phyloP scores from a whole-genome alignment of 2,113 vertebrate species.

The Otocyon megalotis region DNA sequence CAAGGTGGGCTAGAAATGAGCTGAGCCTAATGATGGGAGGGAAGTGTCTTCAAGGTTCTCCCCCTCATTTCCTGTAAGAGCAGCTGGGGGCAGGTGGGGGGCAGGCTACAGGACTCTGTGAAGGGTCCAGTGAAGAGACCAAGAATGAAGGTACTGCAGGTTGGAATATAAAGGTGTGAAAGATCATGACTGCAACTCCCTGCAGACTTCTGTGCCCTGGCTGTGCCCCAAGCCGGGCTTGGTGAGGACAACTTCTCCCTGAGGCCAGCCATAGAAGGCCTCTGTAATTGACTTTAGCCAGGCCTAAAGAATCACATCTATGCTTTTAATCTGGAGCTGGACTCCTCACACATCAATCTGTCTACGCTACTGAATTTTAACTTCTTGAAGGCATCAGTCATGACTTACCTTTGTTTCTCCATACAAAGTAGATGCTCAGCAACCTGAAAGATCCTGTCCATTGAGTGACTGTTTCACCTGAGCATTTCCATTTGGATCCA shows the following conservation, averaged over 20 bases:
- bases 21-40: background rate
- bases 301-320: background rate
- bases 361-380: background rate
- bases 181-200: background rate
- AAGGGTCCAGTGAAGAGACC: background rate
- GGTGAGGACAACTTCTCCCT: background rate
- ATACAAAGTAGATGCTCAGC: background rate
- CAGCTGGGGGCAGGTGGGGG: too few relatives aligned
- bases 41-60: background rate
- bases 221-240: background rate
- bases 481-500: background rate
- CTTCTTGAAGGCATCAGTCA: background rate
- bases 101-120: too few relatives aligned
- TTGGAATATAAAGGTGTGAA: background rate
- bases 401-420: background rate
- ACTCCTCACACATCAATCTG: background rate
- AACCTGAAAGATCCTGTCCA: background rate
- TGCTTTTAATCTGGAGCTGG: background rate
- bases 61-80: background rate
- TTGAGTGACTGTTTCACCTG: background rate
- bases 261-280: background rate
- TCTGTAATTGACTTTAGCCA: background rate
- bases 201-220: background rate
- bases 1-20: too few relatives aligned
- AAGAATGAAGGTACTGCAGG: background rate